These are phyloP conservation scores for Sweltsa coloradensis DNA, from an alignment of 1,140 invertebrate genomes.

Conservation along the genomic window DNA sequence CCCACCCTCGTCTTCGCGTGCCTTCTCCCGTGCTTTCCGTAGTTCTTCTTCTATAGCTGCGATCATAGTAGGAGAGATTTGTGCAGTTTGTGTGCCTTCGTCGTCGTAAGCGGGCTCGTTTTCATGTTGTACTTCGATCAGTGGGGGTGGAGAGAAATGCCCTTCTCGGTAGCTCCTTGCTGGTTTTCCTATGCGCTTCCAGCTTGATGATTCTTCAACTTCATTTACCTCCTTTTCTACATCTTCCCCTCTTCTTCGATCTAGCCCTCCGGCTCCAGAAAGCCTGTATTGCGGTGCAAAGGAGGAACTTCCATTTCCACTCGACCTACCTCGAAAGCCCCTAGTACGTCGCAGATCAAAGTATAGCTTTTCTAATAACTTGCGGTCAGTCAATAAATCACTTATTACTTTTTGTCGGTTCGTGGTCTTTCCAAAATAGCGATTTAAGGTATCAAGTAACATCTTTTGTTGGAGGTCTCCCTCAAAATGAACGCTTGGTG, in stretches of 20 bases:
- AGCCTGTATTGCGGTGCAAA: too few relatives aligned
- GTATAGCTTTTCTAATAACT: conserved; percentile 54
- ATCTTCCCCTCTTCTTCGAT: too few relatives aligned
- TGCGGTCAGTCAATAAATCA: conserved; percentile 54
- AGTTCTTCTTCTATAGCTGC: conserved; percentile 35
- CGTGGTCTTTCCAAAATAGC: conserved; percentile 49
- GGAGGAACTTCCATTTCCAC: conserved; percentile 17
- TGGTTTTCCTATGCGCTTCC: conserved; percentile 17
- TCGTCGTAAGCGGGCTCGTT: conserved; percentile 33
- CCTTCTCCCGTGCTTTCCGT: background rate
- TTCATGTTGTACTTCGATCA: conserved; percentile 49
- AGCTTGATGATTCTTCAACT: conserved; percentile 13
- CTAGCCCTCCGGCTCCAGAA: too few relatives aligned
- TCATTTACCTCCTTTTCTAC: background rate
- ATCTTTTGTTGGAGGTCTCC: conserved; percentile 31
- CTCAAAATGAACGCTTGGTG: conserved; percentile 25
- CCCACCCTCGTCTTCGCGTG: background rate
- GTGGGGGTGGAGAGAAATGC: conserved; percentile 42
- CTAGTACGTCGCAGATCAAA: conserved; percentile 56
- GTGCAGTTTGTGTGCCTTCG: conserved; percentile 45
- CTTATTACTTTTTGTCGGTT: conserved; percentile 54
- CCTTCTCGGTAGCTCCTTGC: conserved; percentile 14
- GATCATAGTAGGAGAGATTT: conserved; percentile 39
- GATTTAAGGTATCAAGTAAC: conserved; percentile 46
- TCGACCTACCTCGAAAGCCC: conserved; percentile 41